phyloP scores from a whole-genome alignment of 1,140 invertebrate genomes.

The Harpegnathos saltator region DNA sequence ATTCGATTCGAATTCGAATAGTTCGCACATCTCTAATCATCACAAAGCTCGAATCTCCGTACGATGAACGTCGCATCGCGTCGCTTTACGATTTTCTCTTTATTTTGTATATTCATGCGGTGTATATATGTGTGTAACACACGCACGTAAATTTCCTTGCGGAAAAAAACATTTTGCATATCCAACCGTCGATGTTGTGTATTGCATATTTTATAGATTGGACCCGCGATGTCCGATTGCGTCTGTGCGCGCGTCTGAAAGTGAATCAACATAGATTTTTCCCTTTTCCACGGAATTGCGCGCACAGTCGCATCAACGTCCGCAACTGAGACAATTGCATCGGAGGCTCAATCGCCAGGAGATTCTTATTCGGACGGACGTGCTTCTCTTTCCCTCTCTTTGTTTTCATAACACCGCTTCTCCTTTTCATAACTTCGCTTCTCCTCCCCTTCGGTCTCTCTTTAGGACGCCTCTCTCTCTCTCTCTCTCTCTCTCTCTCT shows the following conservation, averaged over 20 bases:
- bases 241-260: background rate
- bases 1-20: no score
- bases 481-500: no score
- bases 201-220: background rate
- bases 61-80: no score
- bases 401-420: background rate
- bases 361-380: background rate
- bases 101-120: no score
- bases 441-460: background rate
- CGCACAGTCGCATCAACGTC: background rate
- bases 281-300: background rate
- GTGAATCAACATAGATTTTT: background rate
- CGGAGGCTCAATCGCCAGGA: no score
- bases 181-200: no score
- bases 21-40: no score
- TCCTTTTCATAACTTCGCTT: background rate
- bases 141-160: no score
- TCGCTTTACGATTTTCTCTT: no score
- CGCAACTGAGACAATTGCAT: background rate
- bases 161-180: no score
- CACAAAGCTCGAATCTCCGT: no score
- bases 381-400: background rate
- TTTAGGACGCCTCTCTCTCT: background rate
- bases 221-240: background rate
- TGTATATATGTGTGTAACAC: no score